Evolutionary conservation across 2,888 invertebrate genomes (phyloP), one percentile per base, ranked within the genome.

Genomic region (Abrostola triplasia): DNA sequence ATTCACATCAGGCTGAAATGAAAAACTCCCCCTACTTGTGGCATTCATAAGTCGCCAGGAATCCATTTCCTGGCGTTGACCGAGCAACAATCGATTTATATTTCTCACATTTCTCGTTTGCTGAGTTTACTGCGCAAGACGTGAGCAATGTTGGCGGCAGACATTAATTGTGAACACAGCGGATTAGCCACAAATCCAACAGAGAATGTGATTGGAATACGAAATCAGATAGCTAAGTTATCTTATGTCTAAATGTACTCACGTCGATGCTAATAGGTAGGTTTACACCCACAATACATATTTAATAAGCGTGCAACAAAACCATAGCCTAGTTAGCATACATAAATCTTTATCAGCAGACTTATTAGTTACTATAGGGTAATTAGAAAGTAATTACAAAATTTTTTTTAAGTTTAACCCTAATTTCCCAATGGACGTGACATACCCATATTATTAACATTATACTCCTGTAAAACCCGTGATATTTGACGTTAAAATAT

Each of bases 1-100:
- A 59, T 59, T 64, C 44, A 36, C 49, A 42, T 74, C 59, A 64
- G 10, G 24, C 36, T 75, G 44, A 47, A 55, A 60, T 75, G 70
- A 60, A 49, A 74, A 60, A 55, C 44, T 64, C 40, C 0, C 44
- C 24, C 42, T 64, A 59, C 59, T 57, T 51, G 49, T 37, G 47
- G 57, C 54, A 54, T 37, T 48, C 49, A 11, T 48, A 58, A 54
- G 35, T 59, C 51, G 49, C 59, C 42, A 41, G 66, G 61, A 70
- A 73, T 70, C 50, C 48, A 60, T 64, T 65, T 64, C 51, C 59
- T 41, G 9, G 8, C 61, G 67, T 67, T 57, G 37, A 67, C 69
- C 51, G 41, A 59, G 64, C 67, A 71, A 72, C 70, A 58, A 60
- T 66, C 64, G 73, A 76, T 80, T 78, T 67, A 71, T 69, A 66